Percentiles rank a stretch among this genome's conserved stretches.
phyloP scores from a whole-genome alignment of 2,113 vertebrate genomes.

The Neomonachus schauinslandi region DNA sequence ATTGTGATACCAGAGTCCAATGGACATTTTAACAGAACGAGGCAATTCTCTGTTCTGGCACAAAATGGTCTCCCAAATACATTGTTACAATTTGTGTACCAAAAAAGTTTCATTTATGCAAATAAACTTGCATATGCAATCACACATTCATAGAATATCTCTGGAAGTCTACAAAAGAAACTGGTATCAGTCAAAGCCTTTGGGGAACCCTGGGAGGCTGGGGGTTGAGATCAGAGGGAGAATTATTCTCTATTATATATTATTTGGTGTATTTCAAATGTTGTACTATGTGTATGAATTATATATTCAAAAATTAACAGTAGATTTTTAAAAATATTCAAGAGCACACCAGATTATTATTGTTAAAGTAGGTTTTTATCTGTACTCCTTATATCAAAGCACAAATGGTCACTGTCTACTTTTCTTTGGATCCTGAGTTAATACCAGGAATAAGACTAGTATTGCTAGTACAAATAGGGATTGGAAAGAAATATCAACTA shows the following conservation, averaged over 20 bases:
- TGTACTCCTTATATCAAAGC: neutral
- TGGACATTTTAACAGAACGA: neutral
- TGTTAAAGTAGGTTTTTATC: neutral
- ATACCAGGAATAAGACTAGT: neutral
- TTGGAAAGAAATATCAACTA: neutral
- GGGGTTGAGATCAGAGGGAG: neutral
- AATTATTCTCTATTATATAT: neutral
- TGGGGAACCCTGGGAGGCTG: neutral
- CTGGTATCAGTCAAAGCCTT: neutral
- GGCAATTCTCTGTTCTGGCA: neutral
- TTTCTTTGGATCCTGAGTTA: neutral
- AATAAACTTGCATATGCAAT: neutral
- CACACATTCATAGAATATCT: neutral
- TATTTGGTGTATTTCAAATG: neutral
- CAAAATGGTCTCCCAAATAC: neutral
- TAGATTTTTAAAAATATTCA: conserved; percentile 17
- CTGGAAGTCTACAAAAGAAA: neutral
- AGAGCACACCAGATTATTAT: neutral
- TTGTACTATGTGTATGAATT: neutral
- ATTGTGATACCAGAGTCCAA: neutral
- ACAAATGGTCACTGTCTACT: neutral
- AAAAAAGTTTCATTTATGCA: neutral
- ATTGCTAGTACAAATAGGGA: neutral
- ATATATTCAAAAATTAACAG: neutral
- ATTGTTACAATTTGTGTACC: neutral